Evolutionary conservation across 2,888 invertebrate genomes (phyloP), one percentile per base, ranked within the genome.

Genomic region (Drosophila kuntzei): DNA sequence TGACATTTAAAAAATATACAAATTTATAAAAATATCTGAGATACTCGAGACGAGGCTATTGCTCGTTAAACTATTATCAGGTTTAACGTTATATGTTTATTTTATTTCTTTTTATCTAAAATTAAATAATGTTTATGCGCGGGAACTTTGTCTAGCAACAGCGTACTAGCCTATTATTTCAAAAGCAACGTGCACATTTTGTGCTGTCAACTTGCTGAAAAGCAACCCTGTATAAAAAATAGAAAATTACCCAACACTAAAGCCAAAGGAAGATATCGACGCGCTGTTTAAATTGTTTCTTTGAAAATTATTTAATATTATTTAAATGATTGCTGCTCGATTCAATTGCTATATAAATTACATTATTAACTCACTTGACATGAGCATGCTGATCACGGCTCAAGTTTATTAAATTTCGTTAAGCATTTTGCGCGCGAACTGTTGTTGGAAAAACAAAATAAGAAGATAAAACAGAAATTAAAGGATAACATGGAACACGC

Each of bases 401-500:
- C 3, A 37, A 36, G 16, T 8, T 25, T 37, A 18, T 37, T n/a
- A 7, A 37, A 29, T 34, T 43, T 6, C 14, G 11, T 12, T 2
- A 20, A 55, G 14, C 1, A 41, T 36, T 57, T 53, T 58, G 25
- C 63, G 76, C 75, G 76, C 53, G 49, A 63, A 75, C 20, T 7
- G 8, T 18, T 39, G 22, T 25, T 11, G 22, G 7, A 41, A 9
- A 18, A 59, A 20, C 34, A 25, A 34, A 27, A 37, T 43, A 20
- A 29, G 29, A 37, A 29, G 18, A 55, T 29, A 29, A 22, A 22
- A 20, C 22, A 44, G 22, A 51, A 36, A 47, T 7, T 29, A 37
- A 44, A 39, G 37, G 54, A 51, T 71, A 90, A 79, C 39, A 90
- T 90, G 90, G 90, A 89, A 62, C 68, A 76, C 60, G 55, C 64